Percentiles rank a stretch among this genome's conserved stretches.
phyloP scores from a whole-genome alignment of 2,797 vertebrate species.

The Sebastes iracundus region DNA sequence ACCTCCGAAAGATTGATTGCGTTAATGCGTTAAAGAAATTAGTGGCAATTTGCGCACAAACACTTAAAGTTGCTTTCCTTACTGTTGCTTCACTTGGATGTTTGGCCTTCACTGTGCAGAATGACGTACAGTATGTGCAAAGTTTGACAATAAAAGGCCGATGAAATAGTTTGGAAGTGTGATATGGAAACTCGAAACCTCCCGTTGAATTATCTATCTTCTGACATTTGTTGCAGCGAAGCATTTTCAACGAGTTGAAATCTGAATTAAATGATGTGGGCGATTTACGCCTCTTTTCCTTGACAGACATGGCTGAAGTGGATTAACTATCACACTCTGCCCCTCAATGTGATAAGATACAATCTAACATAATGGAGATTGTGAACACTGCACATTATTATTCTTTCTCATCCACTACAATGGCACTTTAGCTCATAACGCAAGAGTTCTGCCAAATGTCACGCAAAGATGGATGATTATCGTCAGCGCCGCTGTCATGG shows the following conservation, averaged over 20 bases:
- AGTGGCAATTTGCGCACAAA: no score
- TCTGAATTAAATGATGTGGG: slow-evolving; percentile 34
- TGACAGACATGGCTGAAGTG: slow-evolving; percentile 60
- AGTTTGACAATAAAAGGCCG: neutral
- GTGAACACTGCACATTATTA: slow-evolving; percentile 72
- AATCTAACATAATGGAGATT: slow-evolving; percentile 65
- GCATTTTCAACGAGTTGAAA: neutral
- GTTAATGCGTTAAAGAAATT: no score
- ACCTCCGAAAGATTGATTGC: no score
- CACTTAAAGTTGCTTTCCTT: neutral
- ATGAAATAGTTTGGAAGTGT: neutral
- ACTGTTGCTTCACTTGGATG: neutral
- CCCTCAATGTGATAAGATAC: slow-evolving; percentile 62
- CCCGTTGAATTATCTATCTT: neutral
- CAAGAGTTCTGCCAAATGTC: slow-evolving; percentile 77
- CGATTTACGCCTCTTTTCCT: slow-evolving; percentile 13
- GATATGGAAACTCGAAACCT: neutral
- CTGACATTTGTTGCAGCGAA: slow-evolving; percentile 13
- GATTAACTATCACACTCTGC: slow-evolving; percentile 59
- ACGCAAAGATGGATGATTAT: slow-evolving; percentile 75
- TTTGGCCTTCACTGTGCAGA: neutral
- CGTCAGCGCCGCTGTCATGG: slow-evolving; percentile 72
- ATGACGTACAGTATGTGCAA: neutral
- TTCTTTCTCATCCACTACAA: slow-evolving; percentile 70
- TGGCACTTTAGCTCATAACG: slow-evolving; percentile 78